Percentiles rank a stretch among this genome's conserved stretches.
Evolutionary conservation across 2,797 vertebrate species (phyloP).

Genomic region (Callimico goeldii): DNA sequence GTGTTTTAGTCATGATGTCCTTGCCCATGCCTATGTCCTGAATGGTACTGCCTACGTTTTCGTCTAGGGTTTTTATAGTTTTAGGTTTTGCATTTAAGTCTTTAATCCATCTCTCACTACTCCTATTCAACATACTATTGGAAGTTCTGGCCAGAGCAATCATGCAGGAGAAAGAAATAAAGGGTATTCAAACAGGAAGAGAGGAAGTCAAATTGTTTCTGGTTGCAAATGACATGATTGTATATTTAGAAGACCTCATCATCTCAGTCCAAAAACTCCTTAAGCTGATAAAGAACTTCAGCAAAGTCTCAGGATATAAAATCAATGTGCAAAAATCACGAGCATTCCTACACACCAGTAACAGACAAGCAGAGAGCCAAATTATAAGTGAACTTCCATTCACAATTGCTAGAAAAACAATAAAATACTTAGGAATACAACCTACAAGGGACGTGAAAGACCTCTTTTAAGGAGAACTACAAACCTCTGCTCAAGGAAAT

Average conservation of each 20-base stretch:
- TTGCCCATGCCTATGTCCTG: neutral
- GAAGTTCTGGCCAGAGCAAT: neutral
- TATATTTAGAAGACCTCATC: neutral
- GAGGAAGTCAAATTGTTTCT: neutral
- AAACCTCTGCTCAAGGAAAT: too few relatives aligned
- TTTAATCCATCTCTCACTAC: neutral
- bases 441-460: too few relatives aligned
- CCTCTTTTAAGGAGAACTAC: too few relatives aligned
- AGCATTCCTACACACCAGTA: too few relatives aligned
- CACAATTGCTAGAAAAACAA: too few relatives aligned
- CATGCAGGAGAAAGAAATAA: neutral
- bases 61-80: neutral
- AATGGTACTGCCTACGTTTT: neutral
- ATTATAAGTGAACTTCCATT: too few relatives aligned
- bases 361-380: too few relatives aligned
- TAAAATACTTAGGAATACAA: too few relatives aligned
- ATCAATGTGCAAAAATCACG: too few relatives aligned
- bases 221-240: neutral
- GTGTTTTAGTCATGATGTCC: neutral
- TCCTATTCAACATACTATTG: neutral
- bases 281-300: neutral
- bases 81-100: neutral
- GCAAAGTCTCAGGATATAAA: too few relatives aligned
- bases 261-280: neutral
- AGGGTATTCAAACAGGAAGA: neutral